A percentile compares a stretch with the other conserved stretches of the same genome.
phyloP scores from a whole-genome alignment of 2,113 vertebrate species.

The Anarrhichthys ocellatus region DNA sequence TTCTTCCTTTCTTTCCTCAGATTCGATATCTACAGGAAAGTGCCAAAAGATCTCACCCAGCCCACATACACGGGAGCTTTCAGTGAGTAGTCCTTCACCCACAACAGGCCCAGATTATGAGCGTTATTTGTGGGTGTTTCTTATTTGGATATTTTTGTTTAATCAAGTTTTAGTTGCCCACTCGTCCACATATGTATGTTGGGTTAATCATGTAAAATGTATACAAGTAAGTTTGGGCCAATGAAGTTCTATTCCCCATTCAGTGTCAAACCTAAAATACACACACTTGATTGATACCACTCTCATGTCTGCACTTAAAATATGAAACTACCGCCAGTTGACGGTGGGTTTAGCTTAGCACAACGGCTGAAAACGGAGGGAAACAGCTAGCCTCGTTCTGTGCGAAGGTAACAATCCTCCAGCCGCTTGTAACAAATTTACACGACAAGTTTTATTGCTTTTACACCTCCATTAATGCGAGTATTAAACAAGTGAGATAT shows the following conservation, averaged over 20 bases:
- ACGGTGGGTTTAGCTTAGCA: not conserved
- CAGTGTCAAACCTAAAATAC: not conserved
- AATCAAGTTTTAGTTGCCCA: not conserved
- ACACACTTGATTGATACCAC: not conserved
- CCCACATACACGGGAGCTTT: constrained; percentile 98
- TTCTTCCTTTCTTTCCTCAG: constrained; percentile 79
- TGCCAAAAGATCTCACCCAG: constrained; percentile 99
- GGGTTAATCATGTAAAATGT: not conserved
- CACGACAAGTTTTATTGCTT: not conserved
- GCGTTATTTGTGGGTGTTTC: not conserved
- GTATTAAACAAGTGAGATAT: not conserved
- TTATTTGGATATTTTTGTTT: constrained; percentile 3
- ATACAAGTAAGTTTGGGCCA: not conserved
- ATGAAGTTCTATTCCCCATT: not conserved
- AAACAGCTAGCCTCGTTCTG: not conserved
- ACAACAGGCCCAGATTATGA: not conserved
- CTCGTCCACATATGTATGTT: not conserved
- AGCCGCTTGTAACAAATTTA: not conserved
- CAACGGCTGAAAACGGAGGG: not conserved
- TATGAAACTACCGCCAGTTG: not conserved
- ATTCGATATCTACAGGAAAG: constrained; percentile 99
- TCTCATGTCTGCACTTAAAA: not conserved
- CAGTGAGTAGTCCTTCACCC: constrained; percentile 88
- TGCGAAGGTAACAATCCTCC: not conserved
- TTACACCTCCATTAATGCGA: not conserved